Conservation (phyloP, 2,113 vertebrate genomes). For the Myotis yumanensis region DNA sequence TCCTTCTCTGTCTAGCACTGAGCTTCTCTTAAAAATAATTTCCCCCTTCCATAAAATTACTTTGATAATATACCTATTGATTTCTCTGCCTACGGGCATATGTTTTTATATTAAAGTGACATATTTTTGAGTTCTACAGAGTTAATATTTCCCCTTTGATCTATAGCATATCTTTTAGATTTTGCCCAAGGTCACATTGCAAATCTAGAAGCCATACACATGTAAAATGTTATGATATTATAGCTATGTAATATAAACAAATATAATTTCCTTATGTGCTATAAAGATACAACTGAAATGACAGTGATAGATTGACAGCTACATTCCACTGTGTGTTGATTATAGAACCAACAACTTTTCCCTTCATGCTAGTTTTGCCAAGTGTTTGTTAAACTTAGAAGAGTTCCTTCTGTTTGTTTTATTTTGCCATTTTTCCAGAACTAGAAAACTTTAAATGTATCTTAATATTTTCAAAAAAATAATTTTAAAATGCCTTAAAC, state of each 20-base stretch:
- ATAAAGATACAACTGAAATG: neutral
- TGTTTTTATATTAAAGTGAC: neutral
- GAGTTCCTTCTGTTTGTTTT: neutral
- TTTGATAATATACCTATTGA: neutral
- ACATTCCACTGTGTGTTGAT: neutral
- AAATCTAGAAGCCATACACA: neutral
- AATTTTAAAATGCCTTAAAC: neutral
- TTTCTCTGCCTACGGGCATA: neutral
- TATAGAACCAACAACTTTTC: neutral
- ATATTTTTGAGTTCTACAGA: neutral
- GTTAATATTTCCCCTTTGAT: neutral
- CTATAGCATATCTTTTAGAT: neutral
- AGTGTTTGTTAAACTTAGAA: neutral
- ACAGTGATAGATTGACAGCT: neutral
- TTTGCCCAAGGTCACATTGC: neutral
- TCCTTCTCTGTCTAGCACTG: neutral
- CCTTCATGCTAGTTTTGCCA: neutral
- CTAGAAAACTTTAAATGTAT: neutral
- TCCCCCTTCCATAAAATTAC: neutral
- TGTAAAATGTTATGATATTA: neutral
- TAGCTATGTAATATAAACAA: neutral
- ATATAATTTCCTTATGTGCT: neutral
- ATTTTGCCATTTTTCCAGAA: neutral
- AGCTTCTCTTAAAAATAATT: neutral
- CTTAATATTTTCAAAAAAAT: conserved; percentile 11